Conservation (phyloP, 2,888 invertebrate genomes). For the Tinea pellionella region DNA sequence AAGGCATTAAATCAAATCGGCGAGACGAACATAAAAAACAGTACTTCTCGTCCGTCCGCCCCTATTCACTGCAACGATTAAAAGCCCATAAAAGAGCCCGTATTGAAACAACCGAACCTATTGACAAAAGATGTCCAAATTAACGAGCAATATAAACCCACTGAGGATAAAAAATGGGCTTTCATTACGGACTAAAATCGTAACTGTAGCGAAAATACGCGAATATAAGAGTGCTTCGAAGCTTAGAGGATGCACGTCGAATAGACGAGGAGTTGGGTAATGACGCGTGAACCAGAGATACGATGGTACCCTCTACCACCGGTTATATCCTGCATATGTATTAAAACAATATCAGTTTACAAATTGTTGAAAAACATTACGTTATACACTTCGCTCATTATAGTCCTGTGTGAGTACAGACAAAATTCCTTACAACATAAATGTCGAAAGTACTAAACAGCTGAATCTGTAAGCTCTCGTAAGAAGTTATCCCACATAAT, state of each 20-base stretch:
- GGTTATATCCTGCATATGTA: neutral
- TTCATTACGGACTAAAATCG: neutral
- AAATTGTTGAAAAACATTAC: neutral
- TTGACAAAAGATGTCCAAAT: constrained; percentile 11
- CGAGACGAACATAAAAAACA: constrained; percentile 10
- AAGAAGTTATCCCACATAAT: neutral
- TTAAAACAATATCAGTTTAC: neutral
- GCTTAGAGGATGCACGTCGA: constrained; percentile 9
- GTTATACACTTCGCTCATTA: neutral
- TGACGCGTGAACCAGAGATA: constrained; percentile 37
- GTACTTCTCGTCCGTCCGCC: constrained; percentile 14
- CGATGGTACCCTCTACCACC: neutral
- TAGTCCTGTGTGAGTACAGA: neutral
- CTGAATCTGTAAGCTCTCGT: neutral
- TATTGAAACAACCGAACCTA: constrained; percentile 14
- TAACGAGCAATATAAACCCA: constrained; percentile 10
- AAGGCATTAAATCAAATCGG: constrained; percentile 19
- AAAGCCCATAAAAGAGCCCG: constrained; percentile 14
- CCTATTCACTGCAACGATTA: constrained; percentile 17
- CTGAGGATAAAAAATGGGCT: constrained; percentile 1
- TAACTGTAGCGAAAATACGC: neutral
- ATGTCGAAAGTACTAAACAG: neutral
- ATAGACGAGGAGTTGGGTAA: constrained; percentile 25
- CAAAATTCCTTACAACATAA: neutral
- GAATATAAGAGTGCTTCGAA: neutral